phyloP scores from a whole-genome alignment of 2,797 vertebrate species.

The Coendou prehensilis region DNA sequence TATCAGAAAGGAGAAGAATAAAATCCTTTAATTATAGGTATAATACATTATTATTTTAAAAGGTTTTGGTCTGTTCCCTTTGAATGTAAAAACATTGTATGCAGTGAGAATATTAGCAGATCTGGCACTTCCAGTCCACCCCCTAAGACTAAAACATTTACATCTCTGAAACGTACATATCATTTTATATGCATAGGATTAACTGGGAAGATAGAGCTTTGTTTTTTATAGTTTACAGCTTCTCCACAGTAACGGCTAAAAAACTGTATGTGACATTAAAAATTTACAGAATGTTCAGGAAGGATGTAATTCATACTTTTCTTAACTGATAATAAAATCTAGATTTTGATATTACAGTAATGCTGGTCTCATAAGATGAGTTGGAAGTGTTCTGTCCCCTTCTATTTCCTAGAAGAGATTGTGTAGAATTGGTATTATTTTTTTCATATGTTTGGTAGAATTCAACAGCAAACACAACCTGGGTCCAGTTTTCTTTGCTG shows the following conservation, averaged over 20 bases:
- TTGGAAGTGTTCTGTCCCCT: not conserved
- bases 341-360: not conserved
- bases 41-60: not conserved
- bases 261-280: not conserved
- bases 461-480: not conserved
- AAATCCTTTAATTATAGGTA: not conserved
- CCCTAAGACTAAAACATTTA: not conserved
- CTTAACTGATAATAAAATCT: not conserved
- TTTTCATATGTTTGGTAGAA: not conserved
- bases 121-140: not conserved
- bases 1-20: not conserved
- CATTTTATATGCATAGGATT: not conserved
- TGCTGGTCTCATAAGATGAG: not conserved
- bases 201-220: not conserved
- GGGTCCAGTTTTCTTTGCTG: not conserved
- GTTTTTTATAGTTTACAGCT: not conserved
- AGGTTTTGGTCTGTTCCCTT: not conserved
- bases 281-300: not conserved
- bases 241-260: not conserved
- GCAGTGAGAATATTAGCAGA: not conserved
- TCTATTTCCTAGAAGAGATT: not conserved
- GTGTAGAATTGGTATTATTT: not conserved
- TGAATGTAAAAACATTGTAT: not conserved
- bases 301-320: not conserved
- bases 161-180: not conserved